A percentile compares a stretch with the other conserved stretches of the same genome.
phyloP scores from a whole-genome alignment of 1,140 invertebrate species.

The Ruditapes philippinarum region DNA sequence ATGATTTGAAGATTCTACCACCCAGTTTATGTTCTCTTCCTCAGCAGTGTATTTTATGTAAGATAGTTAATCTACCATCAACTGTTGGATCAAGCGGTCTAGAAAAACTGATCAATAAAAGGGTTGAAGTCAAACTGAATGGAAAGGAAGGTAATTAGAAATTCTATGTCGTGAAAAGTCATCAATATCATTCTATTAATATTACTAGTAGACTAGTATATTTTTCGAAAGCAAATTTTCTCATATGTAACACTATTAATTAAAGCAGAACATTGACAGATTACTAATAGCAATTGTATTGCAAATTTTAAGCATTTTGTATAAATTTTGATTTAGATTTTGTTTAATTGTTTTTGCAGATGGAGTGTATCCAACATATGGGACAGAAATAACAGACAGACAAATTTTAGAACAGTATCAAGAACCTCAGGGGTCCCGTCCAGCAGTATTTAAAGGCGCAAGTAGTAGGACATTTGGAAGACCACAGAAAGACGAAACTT shows the following conservation, averaged over 20 bases:
- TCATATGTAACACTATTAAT: no score
- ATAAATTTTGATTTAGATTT: no score
- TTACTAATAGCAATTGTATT: no score
- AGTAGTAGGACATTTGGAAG: constrained; percentile 15
- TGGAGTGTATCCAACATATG: constrained; percentile 69
- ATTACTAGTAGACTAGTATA: no score
- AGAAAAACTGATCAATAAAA: constrained; percentile 69
- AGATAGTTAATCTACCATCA: constrained; percentile 51
- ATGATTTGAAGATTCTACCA: constrained; percentile 63
- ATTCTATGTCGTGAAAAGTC: no score
- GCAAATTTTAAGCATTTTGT: no score
- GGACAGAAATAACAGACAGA: constrained; percentile 34
- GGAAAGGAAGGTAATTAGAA: constrained; percentile 69
- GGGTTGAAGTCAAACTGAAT: constrained; percentile 67
- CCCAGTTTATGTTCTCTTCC: constrained; percentile 49
- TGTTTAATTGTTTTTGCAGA: no score
- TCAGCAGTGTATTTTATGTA: constrained; percentile 74
- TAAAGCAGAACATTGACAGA: no score
- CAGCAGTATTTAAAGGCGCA: constrained; percentile 50
- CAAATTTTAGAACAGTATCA: constrained; percentile 6
- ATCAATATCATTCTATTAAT: no score
- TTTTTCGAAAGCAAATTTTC: no score
- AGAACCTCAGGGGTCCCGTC: background rate
- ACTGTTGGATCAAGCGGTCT: constrained; percentile 22
- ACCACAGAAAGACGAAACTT: background rate